These are phyloP conservation scores for Ceratotherium simum DNA, from an alignment of 2,113 vertebrate species.

Conservation along the genomic window DNA sequence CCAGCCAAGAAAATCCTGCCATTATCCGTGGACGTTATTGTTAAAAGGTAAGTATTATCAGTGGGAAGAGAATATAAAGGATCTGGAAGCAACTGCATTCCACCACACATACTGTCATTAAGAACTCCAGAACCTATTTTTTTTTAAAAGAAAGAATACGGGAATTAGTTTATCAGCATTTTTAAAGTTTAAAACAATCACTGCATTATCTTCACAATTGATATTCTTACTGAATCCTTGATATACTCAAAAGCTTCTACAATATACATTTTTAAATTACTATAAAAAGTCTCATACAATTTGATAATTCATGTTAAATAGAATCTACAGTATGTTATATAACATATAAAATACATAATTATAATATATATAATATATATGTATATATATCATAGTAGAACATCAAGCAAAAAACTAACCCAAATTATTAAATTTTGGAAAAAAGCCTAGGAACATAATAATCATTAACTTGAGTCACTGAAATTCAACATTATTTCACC, in stretches of 20 bases:
- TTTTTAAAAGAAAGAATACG: slow-evolving; percentile 23
- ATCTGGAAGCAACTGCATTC: slow-evolving; percentile 97
- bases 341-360: neutral
- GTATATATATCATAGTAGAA: neutral
- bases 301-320: slow-evolving; percentile 4
- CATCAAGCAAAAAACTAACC: neutral
- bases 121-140: slow-evolving; percentile 85
- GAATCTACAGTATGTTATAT: neutral
- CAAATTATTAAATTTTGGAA: slow-evolving; percentile 10
- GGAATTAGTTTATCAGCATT: neutral
- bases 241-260: neutral
- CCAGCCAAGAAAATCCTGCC: slow-evolving; percentile 98
- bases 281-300: slow-evolving; percentile 4
- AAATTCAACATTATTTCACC: slow-evolving; percentile 27
- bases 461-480: neutral
- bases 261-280: neutral
- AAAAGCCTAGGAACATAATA: neutral
- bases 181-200: slow-evolving; percentile 37
- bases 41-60: slow-evolving; percentile 96
- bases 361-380: neutral
- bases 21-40: slow-evolving; percentile 94
- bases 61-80: slow-evolving; percentile 97
- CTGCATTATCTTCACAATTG: slow-evolving; percentile 39
- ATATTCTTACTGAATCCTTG: slow-evolving; percentile 3
- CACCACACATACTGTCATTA: slow-evolving; percentile 96